phyloP scores from a whole-genome alignment of 2,797 vertebrate genomes.

The Pygocentrus nattereri region DNA sequence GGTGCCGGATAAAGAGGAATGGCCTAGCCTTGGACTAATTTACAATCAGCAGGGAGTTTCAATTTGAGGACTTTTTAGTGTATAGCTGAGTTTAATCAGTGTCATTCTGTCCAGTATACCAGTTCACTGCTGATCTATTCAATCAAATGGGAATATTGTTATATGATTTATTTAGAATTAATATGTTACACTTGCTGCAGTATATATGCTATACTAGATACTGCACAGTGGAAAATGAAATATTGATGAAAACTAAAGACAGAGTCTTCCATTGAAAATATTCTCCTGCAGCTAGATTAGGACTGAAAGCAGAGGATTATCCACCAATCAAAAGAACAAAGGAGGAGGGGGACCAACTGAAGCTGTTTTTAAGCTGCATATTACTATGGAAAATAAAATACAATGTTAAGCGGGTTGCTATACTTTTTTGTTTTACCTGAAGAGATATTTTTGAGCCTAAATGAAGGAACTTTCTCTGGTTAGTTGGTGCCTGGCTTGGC shows the following conservation, averaged over 20 bases:
- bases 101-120: not conserved
- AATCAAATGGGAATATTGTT: not conserved
- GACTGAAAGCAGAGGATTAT: not conserved
- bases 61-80: not conserved
- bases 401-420: not conserved
- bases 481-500: not conserved
- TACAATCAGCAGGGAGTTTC: not conserved
- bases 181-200: not conserved
- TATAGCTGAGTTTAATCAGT: not conserved
- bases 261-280: not conserved
- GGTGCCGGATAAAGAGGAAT: not conserved
- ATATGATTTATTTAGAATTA: not conserved
- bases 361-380: conserved; percentile 8
- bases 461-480: conserved; percentile 3
- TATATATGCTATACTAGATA: not conserved
- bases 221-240: not conserved
- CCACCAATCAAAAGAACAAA: conserved; percentile 16
- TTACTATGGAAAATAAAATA: not conserved
- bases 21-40: conserved; percentile 16
- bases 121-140: conserved; percentile 11
- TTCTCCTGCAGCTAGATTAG: not conserved
- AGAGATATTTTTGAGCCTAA: conserved; percentile 17
- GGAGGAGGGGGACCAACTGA: not conserved
- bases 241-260: not conserved
- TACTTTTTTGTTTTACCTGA: not conserved